Base-by-base conservation (phyloP, 2,797 vertebrate genomes). In the Brachyalestes nurse region DNA sequence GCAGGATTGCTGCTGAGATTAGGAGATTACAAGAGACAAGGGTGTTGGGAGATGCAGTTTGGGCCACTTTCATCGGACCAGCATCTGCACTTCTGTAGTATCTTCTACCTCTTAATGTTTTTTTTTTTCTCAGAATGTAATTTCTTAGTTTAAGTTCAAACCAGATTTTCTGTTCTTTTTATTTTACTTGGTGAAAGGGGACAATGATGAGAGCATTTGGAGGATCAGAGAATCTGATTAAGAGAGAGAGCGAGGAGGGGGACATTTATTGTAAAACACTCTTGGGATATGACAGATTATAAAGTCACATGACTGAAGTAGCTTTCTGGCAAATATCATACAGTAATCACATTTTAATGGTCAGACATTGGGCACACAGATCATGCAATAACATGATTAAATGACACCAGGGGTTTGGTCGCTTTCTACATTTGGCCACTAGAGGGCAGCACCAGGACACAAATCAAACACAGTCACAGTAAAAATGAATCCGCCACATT, bases 391-490 rank as follows among this genome's bases (percentile, higher is more conserved):
- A 70, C 45, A 49, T n/a, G 6, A 28, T 42, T 38, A 60, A 2
- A 21, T 10, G 1, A 47, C 61, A 23, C 2, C 67, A 21, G n/a
- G 65, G 8, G 1, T 25, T 14, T 51, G 49, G 21, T 17, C 16
- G 58, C 21, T 79, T 71, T 8, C 47, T 66, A 5, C 49, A 7
- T 21, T 14, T 0, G 5, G 42, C 77, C 94, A 92, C 90, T 79
- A 92, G 93, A 91, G 91, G 90, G 91, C 88, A 90, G 86, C 88
- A 89, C 75, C 73, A 70, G 38, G 42, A 28, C 5, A 70, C 0
- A 38, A 0, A 21, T 25, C 17, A 34, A 28, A 17, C 25, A 28
- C 6, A 9, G 16, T 6, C 7, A 51, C 23, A 8, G 17, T 65
- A 53, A 53, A 66, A 28, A 4, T 0, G 16, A 57, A 19, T 6